These are phyloP conservation scores for Tapirus terrestris DNA, from an alignment of 2,113 vertebrate species.

Conservation along the genomic window DNA sequence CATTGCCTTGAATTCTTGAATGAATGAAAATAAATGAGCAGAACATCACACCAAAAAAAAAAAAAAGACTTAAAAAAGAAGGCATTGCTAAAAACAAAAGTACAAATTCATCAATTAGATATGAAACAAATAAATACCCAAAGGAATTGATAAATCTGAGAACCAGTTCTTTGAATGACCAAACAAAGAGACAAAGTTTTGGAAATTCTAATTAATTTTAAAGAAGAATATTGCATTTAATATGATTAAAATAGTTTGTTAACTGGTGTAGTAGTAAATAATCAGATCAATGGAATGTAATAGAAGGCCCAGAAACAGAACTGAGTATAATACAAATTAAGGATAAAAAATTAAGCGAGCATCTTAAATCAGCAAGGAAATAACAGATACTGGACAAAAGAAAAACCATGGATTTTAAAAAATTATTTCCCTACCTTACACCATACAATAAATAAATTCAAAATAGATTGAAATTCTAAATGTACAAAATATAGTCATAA, in stretches of 20 bases:
- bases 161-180: neutral
- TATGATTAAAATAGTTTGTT: neutral
- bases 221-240: neutral
- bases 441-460: neutral
- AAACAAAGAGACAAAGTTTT: neutral
- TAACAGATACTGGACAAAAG: neutral
- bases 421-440: neutral
- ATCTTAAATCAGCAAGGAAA: neutral
- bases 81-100: neutral
- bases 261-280: neutral
- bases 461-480: neutral
- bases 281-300: neutral
- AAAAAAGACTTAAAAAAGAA: neutral
- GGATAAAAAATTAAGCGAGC: neutral
- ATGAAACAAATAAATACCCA: neutral
- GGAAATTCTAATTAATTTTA: neutral
- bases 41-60: neutral
- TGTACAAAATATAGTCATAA: neutral
- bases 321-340: neutral
- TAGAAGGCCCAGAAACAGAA: neutral
- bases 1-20: neutral
- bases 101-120: neutral
- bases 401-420: neutral
- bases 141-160: neutral
- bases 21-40: slow-evolving; percentile 40